A percentile compares a stretch with the other conserved stretches of the same genome.
Conservation (phyloP, 1,140 invertebrate species). For the Penaeus chinensis region DNA sequence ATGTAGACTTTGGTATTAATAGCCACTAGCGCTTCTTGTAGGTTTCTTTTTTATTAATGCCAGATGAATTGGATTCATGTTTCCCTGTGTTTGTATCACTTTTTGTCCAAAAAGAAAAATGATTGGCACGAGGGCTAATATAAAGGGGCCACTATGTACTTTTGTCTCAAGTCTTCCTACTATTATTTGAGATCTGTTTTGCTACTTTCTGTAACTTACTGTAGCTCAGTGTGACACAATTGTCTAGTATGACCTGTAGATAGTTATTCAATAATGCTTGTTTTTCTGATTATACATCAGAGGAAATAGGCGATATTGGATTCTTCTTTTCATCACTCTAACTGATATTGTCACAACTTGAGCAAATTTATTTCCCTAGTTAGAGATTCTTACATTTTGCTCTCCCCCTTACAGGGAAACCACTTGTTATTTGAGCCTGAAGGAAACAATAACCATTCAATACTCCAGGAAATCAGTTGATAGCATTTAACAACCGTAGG, state of each 20-base stretch:
- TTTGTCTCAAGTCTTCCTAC: constrained; percentile 52
- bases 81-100: constrained; percentile 23
- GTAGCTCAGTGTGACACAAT: constrained; percentile 53
- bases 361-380: constrained; percentile 52
- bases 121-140: constrained; percentile 58
- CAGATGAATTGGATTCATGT: constrained; percentile 34
- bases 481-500: constrained; percentile 60
- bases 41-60: constrained; percentile 44
- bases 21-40: constrained; percentile 45
- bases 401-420: constrained; percentile 60
- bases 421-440: constrained; percentile 59
- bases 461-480: constrained; percentile 58
- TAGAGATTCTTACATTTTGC: constrained; percentile 60
- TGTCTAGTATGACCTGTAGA: constrained; percentile 9
- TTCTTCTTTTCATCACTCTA: background rate
- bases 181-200: constrained; percentile 33
- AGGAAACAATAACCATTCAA: constrained; percentile 56
- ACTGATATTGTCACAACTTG: constrained; percentile 47
- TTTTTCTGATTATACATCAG: constrained; percentile 11
- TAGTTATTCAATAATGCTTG: constrained; percentile 31
- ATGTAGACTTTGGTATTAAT: constrained; percentile 55
- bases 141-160: constrained; percentile 53
- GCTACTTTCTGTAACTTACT: constrained; percentile 18
- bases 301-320: constrained; percentile 44
- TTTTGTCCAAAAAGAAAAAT: constrained; percentile 14